These are phyloP conservation scores for Dreissena rostriformis DNA, from an alignment of 1,140 invertebrate species.

Conservation along the genomic window DNA sequence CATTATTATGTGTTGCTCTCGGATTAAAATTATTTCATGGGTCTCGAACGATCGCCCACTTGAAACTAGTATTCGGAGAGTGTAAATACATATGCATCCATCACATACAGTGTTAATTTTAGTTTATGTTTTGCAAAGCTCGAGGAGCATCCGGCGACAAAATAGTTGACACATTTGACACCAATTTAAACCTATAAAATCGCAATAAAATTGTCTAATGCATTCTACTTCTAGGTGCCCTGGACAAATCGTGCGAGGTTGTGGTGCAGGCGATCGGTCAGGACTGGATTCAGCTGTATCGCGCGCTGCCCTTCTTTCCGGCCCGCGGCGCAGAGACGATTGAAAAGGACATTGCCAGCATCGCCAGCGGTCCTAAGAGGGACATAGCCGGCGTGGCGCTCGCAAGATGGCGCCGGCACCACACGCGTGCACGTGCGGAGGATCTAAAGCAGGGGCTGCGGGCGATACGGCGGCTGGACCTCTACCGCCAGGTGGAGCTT, in stretches of 20 bases:
- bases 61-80: no score
- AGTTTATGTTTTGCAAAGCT: no score
- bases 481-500: slow-evolving; percentile 60
- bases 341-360: slow-evolving; percentile 69
- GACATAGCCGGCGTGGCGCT: slow-evolving; percentile 56
- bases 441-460: slow-evolving; percentile 61
- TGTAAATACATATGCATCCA: no score
- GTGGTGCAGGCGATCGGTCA: slow-evolving; percentile 62
- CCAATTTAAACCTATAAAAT: no score
- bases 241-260: slow-evolving; percentile 67
- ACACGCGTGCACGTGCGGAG: slow-evolving; percentile 67
- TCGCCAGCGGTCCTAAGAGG: slow-evolving; percentile 53
- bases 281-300: slow-evolving; percentile 71
- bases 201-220: neutral
- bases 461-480: slow-evolving; percentile 61
- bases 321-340: slow-evolving; percentile 69
- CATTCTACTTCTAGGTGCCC: slow-evolving; percentile 61
- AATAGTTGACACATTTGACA: no score
- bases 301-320: slow-evolving; percentile 69
- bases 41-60: no score
- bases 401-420: slow-evolving; percentile 68
- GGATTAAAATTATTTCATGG: no score
- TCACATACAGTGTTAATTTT: no score
- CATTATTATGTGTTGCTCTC: no score
- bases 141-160: no score